Evolutionary conservation across 2,888 invertebrate species (phyloP).

Genomic region (Cremastinae sp.): DNA sequence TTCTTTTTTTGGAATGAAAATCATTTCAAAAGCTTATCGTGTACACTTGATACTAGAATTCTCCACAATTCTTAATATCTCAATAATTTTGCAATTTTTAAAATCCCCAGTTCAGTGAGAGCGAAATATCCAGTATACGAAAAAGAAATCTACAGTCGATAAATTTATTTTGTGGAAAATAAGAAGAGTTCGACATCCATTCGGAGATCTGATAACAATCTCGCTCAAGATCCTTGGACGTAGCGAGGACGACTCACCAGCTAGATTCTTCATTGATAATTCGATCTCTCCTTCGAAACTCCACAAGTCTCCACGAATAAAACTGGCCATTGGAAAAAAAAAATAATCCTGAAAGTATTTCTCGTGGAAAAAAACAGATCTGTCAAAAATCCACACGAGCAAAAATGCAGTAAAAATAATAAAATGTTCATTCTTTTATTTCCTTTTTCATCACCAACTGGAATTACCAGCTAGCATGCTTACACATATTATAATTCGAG

Average conservation of each 20-base stretch:
- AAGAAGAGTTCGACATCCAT: constrained; percentile 39
- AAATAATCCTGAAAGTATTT: not conserved
- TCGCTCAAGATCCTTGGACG: constrained; percentile 20
- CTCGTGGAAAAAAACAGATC: not conserved
- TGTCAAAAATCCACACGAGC: not conserved
- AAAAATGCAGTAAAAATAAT: not conserved
- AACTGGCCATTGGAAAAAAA: not conserved
- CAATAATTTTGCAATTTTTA: too few species aligned
- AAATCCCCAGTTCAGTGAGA: too few species aligned
- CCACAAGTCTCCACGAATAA: constrained; percentile 12
- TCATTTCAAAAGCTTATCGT: too few species aligned
- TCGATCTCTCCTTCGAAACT: not conserved
- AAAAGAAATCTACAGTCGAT: constrained; percentile 5
- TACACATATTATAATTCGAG: constrained; percentile 6
- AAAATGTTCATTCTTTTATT: constrained; percentile 18
- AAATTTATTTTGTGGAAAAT: constrained; percentile 29
- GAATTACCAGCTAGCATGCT: not conserved
- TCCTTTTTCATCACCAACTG: constrained; percentile 2
- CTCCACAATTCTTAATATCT: too few species aligned
- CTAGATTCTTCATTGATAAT: constrained; percentile 36
- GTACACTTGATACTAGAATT: too few species aligned
- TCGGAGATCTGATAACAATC: constrained; percentile 46
- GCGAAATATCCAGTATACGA: too few species aligned
- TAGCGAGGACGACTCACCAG: constrained; percentile 19
- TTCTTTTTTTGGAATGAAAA: too few species aligned